Evolutionary conservation across 2,113 vertebrate species (phyloP), one percentile per base, ranked within the genome.

Genomic region (Protomyctophum bolini): DNA sequence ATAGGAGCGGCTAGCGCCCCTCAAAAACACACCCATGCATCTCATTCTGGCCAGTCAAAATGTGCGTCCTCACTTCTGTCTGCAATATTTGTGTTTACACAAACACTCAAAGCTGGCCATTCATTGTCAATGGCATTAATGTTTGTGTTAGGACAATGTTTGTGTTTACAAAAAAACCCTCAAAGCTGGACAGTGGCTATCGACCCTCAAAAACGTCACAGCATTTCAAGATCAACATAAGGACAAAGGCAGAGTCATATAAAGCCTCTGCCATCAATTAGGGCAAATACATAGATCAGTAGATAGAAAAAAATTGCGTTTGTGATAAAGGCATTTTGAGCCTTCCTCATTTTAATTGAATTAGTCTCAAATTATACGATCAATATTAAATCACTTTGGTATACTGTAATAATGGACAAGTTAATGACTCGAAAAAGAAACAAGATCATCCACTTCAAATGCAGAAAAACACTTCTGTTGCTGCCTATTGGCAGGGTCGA

Each of bases 391-490:
- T n/a, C 12, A 54, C 2, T 33, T 29, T 54, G 7, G 33, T 57
- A 29, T 57, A 29, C 14, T 8, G 14, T 11, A 7, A 1, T 45
- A 46, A 2, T 5, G 29, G 57, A 8, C 11, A 21, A 29, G 55
- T 8, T 9, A 58, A 29, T 29, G 11, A 61, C 45, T 9, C 45
- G 51, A 62, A 47, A 15, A n/a, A 8, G 52, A 63, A 64, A 12
- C 52, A 75, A 46, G 50, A 9, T 28, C 4, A 67, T 15, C 29
- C 52, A 33, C 33, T 10, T 10, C 5, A 55, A 6, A 54, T 21
- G 29, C 11, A 45, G 57, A 29, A 12, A 41, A 49, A 59, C 56
- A 59, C 10, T 47, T 11, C 67, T 55, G 15, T 59, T 71, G 28
- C 21, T 52, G 64, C 49, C 59, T n/a, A 69, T 58, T 56, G 47